phyloP scores from a whole-genome alignment of 2,888 invertebrate genomes.

The Nomada goodeniana region DNA sequence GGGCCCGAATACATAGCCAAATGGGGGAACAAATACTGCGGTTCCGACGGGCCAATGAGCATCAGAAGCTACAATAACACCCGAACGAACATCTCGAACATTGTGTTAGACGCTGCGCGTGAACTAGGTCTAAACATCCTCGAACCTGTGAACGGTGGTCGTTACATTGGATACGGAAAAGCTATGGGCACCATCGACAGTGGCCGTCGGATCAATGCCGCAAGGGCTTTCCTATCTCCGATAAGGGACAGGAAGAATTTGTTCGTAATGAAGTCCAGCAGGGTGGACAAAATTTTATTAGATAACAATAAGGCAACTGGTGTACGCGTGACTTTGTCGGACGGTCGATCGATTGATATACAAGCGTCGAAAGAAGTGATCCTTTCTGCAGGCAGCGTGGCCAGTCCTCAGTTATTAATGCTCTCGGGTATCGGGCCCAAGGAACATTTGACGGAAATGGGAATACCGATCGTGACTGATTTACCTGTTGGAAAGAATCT shows the following conservation, averaged over 20 bases:
- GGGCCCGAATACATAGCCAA: slow-evolving; percentile 76
- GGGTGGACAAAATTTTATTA: slow-evolving; percentile 86
- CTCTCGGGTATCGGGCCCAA: slow-evolving; percentile 88
- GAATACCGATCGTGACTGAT: slow-evolving; percentile 84
- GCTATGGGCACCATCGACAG: slow-evolving; percentile 84
- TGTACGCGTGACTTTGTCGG: slow-evolving; percentile 82
- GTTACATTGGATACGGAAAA: slow-evolving; percentile 85
- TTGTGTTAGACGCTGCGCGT: slow-evolving; percentile 83
- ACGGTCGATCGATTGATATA: slow-evolving; percentile 73
- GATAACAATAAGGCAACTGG: slow-evolving; percentile 84
- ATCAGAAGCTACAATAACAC: slow-evolving; percentile 82
- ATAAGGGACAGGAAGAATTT: slow-evolving; percentile 86
- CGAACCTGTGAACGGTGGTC: slow-evolving; percentile 81
- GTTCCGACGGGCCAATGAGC: slow-evolving; percentile 84
- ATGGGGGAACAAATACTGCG: slow-evolving; percentile 80
- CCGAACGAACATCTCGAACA: slow-evolving; percentile 79
- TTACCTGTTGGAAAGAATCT: slow-evolving; percentile 86
- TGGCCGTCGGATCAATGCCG: slow-evolving; percentile 83
- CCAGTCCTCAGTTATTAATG: slow-evolving; percentile 89
- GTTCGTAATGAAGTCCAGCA: slow-evolving; percentile 86
- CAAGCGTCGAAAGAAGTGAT: slow-evolving; percentile 87
- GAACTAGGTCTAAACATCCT: slow-evolving; percentile 84
- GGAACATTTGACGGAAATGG: slow-evolving; percentile 84
- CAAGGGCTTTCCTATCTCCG: slow-evolving; percentile 84
- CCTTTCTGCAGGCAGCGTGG: slow-evolving; percentile 88